These are phyloP conservation scores for Drosophila trapezifrons DNA, from an alignment of 1,140 invertebrate genomes.

Conservation along the genomic window DNA sequence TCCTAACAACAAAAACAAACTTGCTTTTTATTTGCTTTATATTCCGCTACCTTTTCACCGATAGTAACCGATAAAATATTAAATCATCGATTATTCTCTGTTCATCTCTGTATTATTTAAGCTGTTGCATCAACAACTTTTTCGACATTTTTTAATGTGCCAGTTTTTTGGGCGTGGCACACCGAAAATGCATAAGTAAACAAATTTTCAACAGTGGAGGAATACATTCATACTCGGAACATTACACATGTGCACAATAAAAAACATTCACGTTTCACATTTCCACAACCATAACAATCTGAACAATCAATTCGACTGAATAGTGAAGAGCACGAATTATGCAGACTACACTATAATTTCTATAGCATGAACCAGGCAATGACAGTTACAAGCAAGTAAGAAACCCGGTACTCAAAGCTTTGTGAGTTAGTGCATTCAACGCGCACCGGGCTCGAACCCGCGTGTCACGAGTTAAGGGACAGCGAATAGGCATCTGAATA, in stretches of 20 bases:
- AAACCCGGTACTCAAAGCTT: no score
- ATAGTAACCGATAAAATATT: no score
- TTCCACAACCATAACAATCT: background rate
- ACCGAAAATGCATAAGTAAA: background rate
- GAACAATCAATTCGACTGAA: background rate
- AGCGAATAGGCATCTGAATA: no score
- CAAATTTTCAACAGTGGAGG: background rate
- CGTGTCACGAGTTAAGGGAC: no score
- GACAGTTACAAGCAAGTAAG: no score
- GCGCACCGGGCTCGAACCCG: no score
- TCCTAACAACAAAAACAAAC: no score
- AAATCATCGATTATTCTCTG: background rate
- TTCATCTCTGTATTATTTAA: background rate
- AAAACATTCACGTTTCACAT: background rate
- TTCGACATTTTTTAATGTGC: constrained; percentile 3
- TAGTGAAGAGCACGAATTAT: background rate
- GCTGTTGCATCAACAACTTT: background rate
- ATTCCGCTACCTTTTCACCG: no score
- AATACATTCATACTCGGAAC: background rate
- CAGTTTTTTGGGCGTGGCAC: constrained; percentile 9
- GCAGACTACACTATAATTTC: background rate
- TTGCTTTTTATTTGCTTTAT: no score
- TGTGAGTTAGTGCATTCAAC: no score
- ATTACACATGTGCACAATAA: background rate
- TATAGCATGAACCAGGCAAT: background rate